Percentiles rank a stretch among this genome's conserved stretches.
These are phyloP conservation scores for Poecilia wingei DNA, from an alignment of 2,797 vertebrate genomes.

Conservation along the genomic window DNA sequence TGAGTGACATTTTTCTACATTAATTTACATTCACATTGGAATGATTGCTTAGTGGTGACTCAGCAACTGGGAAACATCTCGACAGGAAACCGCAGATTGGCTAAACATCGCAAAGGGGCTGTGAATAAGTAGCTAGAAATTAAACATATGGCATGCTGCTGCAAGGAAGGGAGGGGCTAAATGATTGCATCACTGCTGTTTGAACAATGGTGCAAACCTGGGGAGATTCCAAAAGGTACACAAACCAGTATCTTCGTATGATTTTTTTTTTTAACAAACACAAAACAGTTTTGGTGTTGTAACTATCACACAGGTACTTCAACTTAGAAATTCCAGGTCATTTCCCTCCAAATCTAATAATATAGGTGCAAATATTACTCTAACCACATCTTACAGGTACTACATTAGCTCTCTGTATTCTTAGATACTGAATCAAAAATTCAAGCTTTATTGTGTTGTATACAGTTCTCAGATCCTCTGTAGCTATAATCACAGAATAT, in stretches of 20 bases:
- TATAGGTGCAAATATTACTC: constrained; percentile 5
- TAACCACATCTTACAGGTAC: constrained; percentile 2
- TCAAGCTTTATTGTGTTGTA: background rate
- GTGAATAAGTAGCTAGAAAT: background rate
- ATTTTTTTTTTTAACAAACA: background rate
- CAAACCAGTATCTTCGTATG: background rate
- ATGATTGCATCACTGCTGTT: background rate
- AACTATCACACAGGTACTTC: background rate
- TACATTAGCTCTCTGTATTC: background rate
- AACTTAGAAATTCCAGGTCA: background rate
- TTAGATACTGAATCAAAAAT: background rate
- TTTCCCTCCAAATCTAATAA: background rate
- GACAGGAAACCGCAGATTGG: background rate
- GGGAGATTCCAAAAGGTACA: background rate
- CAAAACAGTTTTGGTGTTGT: background rate
- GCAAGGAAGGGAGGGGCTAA: background rate
- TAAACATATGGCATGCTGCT: background rate
- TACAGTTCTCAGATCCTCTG: background rate
- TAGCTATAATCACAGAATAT: background rate
- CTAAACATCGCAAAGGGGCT: background rate
- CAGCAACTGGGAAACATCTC: background rate
- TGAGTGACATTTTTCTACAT: background rate
- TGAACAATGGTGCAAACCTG: background rate
- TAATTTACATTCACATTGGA: background rate
- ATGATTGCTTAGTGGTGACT: background rate